These are phyloP conservation scores for Clarias batrachus DNA, from an alignment of 2,113 vertebrate species.

Conservation along the genomic window DNA sequence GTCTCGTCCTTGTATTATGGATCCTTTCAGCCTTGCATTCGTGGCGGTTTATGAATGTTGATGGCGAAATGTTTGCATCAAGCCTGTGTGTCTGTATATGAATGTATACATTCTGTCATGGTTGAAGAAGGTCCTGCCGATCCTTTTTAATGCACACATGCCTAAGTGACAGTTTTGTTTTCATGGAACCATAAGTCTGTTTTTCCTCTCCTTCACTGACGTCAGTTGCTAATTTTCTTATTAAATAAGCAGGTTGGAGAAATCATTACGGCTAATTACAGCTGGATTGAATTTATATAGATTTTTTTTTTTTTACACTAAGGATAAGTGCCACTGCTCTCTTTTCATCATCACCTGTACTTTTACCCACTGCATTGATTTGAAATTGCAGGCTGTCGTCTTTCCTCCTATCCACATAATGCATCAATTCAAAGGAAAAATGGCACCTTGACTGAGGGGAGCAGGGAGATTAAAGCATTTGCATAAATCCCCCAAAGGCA, in stretches of 20 bases:
- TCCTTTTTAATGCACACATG: not conserved
- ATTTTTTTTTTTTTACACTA: not conserved
- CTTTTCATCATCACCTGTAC: not conserved
- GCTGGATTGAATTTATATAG: not conserved
- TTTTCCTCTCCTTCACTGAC: not conserved
- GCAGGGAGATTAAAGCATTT: not conserved
- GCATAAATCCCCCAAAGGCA: constrained; percentile 1
- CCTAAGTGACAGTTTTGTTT: not conserved
- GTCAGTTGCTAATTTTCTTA: not conserved
- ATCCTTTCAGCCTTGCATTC: not conserved
- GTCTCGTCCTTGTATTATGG: not conserved
- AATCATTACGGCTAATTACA: not conserved
- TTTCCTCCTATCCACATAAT: not conserved
- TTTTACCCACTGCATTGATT: constrained; percentile 13
- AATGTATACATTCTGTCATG: not conserved
- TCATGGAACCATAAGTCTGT: not conserved
- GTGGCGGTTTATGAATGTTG: not conserved
- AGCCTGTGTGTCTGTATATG: too few species aligned
- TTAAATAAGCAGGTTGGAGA: not conserved
- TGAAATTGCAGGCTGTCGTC: constrained; percentile 46
- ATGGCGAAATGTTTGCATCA: not conserved
- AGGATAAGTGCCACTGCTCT: not conserved
- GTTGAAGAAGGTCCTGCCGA: not conserved
- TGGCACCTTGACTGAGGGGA: not conserved
- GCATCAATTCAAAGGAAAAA: constrained; percentile 3